Base-by-base conservation (phyloP, 2,797 vertebrate species). In the Emydoidea blandingii region DNA sequence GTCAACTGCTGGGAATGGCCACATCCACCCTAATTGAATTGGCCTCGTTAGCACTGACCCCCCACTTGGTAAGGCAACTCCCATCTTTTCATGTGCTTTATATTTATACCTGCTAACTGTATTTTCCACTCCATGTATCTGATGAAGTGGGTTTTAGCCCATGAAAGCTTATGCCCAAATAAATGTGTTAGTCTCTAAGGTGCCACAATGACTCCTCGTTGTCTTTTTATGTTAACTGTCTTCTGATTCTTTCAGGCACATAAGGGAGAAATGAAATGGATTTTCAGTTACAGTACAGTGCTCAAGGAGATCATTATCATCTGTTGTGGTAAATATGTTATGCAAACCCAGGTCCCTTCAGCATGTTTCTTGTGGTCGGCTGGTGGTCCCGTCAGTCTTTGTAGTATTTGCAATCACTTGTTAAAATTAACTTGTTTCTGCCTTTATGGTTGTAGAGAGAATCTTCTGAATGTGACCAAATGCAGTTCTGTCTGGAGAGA, bases 321-420 rank as follows among this genome's bases (percentile, higher is more conserved):
- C 7, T 82, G 3, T 72, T 82, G 2, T 44, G 56, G n/a, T 94
- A 65, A 81, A 3, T 37, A 83, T 72, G 23, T 1, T 88, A 3
- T 5, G 44, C 83, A 80, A 85, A 0, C 47, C 4, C 31, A 31
- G 4, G 8, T 47, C 74, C 7, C 44, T 31, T 49, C 41, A 44
- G 3, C 27, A 31, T 31, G 1, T 56, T 0, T 91, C 5, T 78
- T 79, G 72, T 4, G 11, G 0, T 72, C 52, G 0, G 0, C 57
- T 31, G 90, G 27, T 15, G 37, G 29, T 56, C 53, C 19, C 1
- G 7, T 27, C 94, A 12, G 1, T 21, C 87, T 37, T 25, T 59
- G 23, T 62, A 41, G 25, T 34, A 76, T 76, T 76, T 76, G 72
- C 72, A 76, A 14, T 44, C 41, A 44, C 21, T 76, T 47, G 91